Percentiles rank a stretch among this genome's conserved stretches.
These are phyloP conservation scores for Coluber constrictor DNA, from an alignment of 2,797 vertebrate genomes.

Conservation along the genomic window DNA sequence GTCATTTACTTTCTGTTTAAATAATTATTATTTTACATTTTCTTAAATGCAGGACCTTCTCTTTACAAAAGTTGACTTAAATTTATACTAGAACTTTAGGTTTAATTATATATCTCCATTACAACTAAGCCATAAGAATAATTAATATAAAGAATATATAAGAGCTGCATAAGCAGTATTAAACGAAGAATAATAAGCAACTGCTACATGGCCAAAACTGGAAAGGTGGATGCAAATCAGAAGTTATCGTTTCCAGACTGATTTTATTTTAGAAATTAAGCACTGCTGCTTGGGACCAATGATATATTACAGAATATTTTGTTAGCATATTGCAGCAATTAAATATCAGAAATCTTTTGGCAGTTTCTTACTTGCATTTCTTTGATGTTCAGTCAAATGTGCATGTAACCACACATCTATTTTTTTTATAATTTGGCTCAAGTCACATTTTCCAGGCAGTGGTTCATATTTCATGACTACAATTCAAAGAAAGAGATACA, in stretches of 20 bases:
- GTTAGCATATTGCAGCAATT: conserved; percentile 14
- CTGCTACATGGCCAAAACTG: background rate
- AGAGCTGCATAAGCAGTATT: background rate
- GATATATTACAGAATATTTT: background rate
- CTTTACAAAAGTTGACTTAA: background rate
- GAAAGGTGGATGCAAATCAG: background rate
- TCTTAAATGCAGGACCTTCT: background rate
- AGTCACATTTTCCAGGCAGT: conserved; percentile 42
- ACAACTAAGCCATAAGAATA: background rate
- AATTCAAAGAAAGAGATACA: conserved; percentile 43
- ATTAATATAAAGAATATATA: background rate
- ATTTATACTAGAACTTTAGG: background rate
- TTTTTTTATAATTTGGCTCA: conserved; percentile 19
- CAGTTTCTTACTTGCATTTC: conserved; percentile 17
- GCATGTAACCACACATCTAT: conserved; percentile 36
- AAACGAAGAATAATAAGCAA: background rate
- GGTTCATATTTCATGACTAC: conserved; percentile 37
- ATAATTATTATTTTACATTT: background rate
- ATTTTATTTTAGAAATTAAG: background rate
- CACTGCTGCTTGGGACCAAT: background rate
- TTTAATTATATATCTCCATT: background rate
- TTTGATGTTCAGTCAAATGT: conserved; percentile 45
- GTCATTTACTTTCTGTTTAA: background rate
- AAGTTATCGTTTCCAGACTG: background rate
- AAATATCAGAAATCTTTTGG: conserved; percentile 32